These are phyloP conservation scores for Natrix natrix DNA, from an alignment of 2,797 vertebrate genomes.

Conservation along the genomic window DNA sequence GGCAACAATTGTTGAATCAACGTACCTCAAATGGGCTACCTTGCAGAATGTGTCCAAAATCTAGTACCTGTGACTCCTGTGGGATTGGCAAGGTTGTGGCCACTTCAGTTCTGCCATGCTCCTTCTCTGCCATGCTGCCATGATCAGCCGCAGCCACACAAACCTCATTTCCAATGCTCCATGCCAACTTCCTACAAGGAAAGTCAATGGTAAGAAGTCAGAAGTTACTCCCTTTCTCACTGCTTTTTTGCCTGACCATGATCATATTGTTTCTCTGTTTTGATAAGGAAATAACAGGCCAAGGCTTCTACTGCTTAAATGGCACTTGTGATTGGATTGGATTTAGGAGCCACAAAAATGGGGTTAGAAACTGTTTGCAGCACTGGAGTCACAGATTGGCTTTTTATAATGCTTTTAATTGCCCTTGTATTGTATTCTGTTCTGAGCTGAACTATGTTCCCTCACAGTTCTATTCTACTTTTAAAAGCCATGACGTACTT, in stretches of 20 bases:
- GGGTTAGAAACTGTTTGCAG: background rate
- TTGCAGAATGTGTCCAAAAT: background rate
- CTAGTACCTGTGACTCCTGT: background rate
- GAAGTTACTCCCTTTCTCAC: background rate
- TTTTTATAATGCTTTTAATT: background rate
- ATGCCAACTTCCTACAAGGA: background rate
- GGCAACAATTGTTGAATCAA: background rate
- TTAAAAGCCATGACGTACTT: background rate
- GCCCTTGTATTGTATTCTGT: background rate
- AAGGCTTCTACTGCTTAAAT: background rate
- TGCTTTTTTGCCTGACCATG: background rate
- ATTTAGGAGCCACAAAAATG: background rate
- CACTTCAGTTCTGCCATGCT: background rate
- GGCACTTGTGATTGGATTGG: background rate
- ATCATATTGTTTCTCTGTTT: background rate
- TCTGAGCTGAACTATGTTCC: background rate
- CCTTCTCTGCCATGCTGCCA: background rate
- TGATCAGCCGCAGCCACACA: background rate
- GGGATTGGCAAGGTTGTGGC: background rate
- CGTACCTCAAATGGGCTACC: background rate
- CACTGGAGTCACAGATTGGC: background rate
- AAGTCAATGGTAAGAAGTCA: background rate
- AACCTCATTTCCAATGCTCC: background rate
- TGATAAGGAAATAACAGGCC: background rate
- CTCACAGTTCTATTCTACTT: background rate